Conservation (phyloP, 2,113 vertebrate genomes). For the Xiphophorus hellerii region DNA sequence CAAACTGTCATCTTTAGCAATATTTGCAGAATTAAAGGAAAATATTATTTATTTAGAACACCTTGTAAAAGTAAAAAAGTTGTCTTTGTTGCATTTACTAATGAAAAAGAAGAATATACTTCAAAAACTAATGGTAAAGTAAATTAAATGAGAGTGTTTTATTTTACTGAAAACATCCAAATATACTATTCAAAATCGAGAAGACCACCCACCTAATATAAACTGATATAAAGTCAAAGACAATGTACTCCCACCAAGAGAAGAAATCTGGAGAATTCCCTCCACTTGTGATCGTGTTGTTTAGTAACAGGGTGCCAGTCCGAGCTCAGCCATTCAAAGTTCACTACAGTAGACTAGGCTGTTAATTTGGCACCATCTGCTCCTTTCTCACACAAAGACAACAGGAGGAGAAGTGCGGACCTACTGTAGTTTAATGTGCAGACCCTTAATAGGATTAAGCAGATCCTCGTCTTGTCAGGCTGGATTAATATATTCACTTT, state of each 20-base stretch:
- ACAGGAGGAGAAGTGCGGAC: constrained; percentile 55
- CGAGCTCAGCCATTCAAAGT: constrained; percentile 40
- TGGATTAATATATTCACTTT: constrained; percentile 76
- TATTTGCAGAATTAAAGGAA: not conserved
- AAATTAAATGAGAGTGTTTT: not conserved
- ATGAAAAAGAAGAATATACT: not conserved
- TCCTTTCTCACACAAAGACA: constrained; percentile 63
- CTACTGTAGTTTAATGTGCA: constrained; percentile 75
- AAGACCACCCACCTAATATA: not conserved
- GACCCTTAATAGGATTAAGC: constrained; percentile 81
- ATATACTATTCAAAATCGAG: not conserved
- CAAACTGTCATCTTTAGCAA: not conserved
- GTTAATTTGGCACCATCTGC: constrained; percentile 65
- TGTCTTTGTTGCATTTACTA: not conserved
- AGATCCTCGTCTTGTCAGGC: constrained; percentile 76
- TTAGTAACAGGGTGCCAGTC: constrained; percentile 41
- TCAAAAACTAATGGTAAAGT: not conserved
- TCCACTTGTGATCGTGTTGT: constrained; percentile 37
- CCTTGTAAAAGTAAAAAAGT: not conserved
- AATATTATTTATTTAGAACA: not conserved
- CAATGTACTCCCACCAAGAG: not conserved
- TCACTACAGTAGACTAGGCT: constrained; percentile 58
- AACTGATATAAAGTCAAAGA: constrained; percentile 1
- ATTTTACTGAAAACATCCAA: not conserved
- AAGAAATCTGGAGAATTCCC: constrained; percentile 28